A percentile compares a stretch with the other conserved stretches of the same genome.
Conservation (phyloP, 1,140 invertebrate genomes). For the Tetramorium alpestre region DNA sequence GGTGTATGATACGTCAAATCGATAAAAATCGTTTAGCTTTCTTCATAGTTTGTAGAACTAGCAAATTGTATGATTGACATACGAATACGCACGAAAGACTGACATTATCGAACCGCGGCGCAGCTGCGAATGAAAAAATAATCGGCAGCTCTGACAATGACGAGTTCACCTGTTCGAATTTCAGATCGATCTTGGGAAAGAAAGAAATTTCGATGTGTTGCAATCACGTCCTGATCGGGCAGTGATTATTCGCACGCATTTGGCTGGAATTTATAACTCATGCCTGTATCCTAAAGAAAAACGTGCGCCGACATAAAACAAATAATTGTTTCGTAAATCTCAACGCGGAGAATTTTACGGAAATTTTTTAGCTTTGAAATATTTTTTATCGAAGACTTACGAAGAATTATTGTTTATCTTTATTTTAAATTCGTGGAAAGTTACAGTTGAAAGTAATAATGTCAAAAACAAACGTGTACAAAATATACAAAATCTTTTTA, state of each 20-base stretch:
- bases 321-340: background rate
- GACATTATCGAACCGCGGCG: conserved; percentile 35
- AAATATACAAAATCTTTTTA: background rate
- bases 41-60: conserved; percentile 10
- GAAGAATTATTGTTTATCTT: background rate
- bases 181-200: conserved; percentile 7
- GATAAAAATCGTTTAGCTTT: background rate
- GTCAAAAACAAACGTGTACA: background rate
- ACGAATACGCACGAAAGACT: conserved; percentile 12
- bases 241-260: conserved; percentile 17
- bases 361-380: background rate
- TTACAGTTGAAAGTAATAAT: background rate
- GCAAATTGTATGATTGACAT: conserved; percentile 27
- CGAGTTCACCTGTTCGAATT: conserved; percentile 37
- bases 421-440: background rate
- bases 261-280: background rate
- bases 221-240: conserved; percentile 17
- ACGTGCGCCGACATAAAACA: background rate
- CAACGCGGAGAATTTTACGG: background rate
- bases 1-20: background rate
- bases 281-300: background rate
- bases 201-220: conserved; percentile 31
- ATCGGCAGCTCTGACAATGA: conserved; percentile 20
- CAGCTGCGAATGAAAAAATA: conserved; percentile 56
- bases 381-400: conserved; percentile 2